phyloP scores from a whole-genome alignment of 2,888 invertebrate genomes.

The Trissolcus japonicus region DNA sequence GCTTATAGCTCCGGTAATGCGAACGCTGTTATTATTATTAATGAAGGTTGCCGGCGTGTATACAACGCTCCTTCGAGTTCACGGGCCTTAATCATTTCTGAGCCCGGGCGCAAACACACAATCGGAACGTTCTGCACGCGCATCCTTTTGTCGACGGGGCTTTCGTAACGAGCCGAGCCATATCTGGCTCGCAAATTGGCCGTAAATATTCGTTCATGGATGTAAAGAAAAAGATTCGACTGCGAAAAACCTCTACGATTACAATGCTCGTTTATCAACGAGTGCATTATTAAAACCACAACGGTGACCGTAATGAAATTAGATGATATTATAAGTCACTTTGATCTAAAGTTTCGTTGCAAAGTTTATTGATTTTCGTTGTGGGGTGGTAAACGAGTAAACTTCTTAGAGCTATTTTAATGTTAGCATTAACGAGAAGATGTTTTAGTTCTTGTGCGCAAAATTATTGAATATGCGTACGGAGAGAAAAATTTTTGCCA shows the following conservation, averaged over 20 bases:
- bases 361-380: constrained; percentile 4
- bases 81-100: constrained; percentile 55
- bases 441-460: too few relatives aligned
- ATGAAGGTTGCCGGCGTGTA: constrained; percentile 46
- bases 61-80: constrained; percentile 40
- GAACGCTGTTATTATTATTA: constrained; percentile 52
- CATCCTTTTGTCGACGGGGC: constrained; percentile 65
- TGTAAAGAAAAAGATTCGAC: constrained; percentile 28
- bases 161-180: constrained; percentile 63
- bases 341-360: constrained; percentile 1
- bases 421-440: too few relatives aligned
- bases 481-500: neutral
- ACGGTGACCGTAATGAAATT: constrained; percentile 20
- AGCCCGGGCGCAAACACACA: constrained; percentile 59
- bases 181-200: constrained; percentile 65
- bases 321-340: constrained; percentile 17
- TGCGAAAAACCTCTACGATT: constrained; percentile 46
- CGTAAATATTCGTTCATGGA: constrained; percentile 62
- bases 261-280: constrained; percentile 38
- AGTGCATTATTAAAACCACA: constrained; percentile 32
- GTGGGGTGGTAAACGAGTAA: too few relatives aligned
- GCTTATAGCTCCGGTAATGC: constrained; percentile 26
- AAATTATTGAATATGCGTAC: too few relatives aligned
- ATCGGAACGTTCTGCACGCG: constrained; percentile 57
- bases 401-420: too few relatives aligned